Evolutionary conservation across 2,113 vertebrate genomes (phyloP).

Genomic region (Odontesthes bonariensis): DNA sequence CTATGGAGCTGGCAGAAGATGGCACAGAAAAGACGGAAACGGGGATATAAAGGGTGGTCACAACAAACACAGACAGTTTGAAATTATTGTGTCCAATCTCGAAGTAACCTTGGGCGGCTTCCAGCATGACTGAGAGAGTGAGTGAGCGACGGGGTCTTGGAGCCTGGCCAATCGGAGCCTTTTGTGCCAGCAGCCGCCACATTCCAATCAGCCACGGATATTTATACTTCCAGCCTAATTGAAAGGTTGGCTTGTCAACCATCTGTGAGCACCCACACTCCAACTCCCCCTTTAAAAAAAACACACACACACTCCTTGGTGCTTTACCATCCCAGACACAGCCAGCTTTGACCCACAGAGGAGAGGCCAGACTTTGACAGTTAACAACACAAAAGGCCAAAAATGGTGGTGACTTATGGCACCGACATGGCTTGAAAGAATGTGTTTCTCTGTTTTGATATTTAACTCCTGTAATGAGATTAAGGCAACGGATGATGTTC

Average conservation of each 20-base stretch:
- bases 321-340: slow-evolving; percentile 52
- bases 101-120: slow-evolving; percentile 81
- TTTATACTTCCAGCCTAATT: slow-evolving; percentile 82
- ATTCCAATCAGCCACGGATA: slow-evolving; percentile 81
- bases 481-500: not conserved
- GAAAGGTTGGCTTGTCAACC: slow-evolving; percentile 82
- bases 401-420: slow-evolving; percentile 15
- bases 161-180: slow-evolving; percentile 72
- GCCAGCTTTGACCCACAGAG: slow-evolving; percentile 67
- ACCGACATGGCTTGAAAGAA: slow-evolving; percentile 3
- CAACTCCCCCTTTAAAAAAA: slow-evolving; percentile 45
- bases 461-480: slow-evolving; percentile 24
- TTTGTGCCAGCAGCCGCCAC: slow-evolving; percentile 80
- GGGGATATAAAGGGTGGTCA: slow-evolving; percentile 46
- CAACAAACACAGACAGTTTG: slow-evolving; percentile 61
- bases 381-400: slow-evolving; percentile 43
- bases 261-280: slow-evolving; percentile 72
- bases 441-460: slow-evolving; percentile 33
- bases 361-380: slow-evolving; percentile 59
- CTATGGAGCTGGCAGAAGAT: slow-evolving; percentile 38
- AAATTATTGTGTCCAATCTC: slow-evolving; percentile 76
- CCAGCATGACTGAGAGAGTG: slow-evolving; percentile 71
- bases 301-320: slow-evolving; percentile 39
- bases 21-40: slow-evolving; percentile 37
- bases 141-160: slow-evolving; percentile 77